phyloP scores from a whole-genome alignment of 2,888 invertebrate species.

The Lordiphosa fenestrarum region DNA sequence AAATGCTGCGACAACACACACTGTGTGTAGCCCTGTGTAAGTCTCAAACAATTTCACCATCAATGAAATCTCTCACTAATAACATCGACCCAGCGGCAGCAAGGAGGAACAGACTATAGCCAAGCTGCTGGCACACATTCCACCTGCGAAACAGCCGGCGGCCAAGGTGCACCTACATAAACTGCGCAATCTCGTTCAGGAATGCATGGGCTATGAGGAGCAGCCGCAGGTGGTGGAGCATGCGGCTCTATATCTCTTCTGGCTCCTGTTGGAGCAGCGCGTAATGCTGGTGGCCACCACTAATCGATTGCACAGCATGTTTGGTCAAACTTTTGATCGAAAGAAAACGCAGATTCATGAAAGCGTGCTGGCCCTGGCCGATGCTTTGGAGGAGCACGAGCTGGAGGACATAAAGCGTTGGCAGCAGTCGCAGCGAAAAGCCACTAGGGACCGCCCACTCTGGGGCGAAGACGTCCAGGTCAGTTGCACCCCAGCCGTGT shows the following conservation, averaged over 20 bases:
- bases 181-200: constrained; percentile 77
- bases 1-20: too few species aligned
- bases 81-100: constrained; percentile 21
- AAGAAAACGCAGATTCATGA: constrained; percentile 83
- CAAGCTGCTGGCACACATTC: constrained; percentile 57
- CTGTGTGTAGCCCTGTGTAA: too few species aligned
- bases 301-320: constrained; percentile 82
- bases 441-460: constrained; percentile 18
- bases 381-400: constrained; percentile 81
- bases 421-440: constrained; percentile 57
- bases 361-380: constrained; percentile 82
- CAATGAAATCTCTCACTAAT: constrained; percentile 38
- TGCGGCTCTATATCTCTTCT: constrained; percentile 83
- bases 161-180: constrained; percentile 75
- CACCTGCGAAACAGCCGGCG: constrained; percentile 48
- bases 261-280: constrained; percentile 83
- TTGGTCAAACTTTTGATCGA: constrained; percentile 83
- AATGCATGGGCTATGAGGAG: constrained; percentile 82
- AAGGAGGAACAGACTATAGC: constrained; percentile 58
- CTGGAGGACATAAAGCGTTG: constrained; percentile 81
- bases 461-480: constrained; percentile 72
- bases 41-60: constrained; percentile 40
- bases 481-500: constrained; percentile 27
- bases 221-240: constrained; percentile 84
- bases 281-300: constrained; percentile 83